Conservation (phyloP, 2,888 invertebrate genomes). For the Phortica magna region DNA sequence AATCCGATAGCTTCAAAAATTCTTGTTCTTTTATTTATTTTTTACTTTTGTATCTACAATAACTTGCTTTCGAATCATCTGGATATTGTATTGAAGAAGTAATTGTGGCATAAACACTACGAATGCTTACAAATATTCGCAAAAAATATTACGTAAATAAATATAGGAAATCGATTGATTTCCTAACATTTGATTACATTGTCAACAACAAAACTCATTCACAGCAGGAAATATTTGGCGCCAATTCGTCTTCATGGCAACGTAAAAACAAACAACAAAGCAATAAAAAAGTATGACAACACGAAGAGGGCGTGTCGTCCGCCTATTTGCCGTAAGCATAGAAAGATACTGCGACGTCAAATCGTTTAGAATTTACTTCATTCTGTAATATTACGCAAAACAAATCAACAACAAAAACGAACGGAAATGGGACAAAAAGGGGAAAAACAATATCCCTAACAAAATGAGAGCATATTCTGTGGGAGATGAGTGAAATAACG, state of each 20-base stretch:
- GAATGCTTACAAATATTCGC: no score
- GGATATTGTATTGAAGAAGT: no score
- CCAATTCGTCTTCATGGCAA: conserved; percentile 20
- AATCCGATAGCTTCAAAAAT: conserved; percentile 11
- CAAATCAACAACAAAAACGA: neutral
- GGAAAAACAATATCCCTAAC: neutral
- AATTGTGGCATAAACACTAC: no score
- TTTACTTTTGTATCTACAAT: no score
- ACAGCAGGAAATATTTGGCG: neutral
- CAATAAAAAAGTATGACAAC: conserved; percentile 9
- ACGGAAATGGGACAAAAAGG: neutral
- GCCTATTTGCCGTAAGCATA: neutral
- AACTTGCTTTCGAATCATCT: no score
- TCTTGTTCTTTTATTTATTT: no score
- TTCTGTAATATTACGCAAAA: conserved; percentile 9
- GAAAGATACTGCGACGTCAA: neutral
- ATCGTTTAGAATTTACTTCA: neutral
- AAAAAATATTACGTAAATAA: no score
- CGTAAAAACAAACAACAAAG: neutral
- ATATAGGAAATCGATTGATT: no score
- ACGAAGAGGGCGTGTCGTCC: neutral
- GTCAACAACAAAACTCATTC: neutral
- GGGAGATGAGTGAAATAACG: neutral
- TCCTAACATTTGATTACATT: neutral
- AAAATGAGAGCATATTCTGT: neutral